Percentiles rank a stretch among this genome's conserved stretches.
Conservation (phyloP, 2,113 vertebrate species). For the Carettochelys insculpta region DNA sequence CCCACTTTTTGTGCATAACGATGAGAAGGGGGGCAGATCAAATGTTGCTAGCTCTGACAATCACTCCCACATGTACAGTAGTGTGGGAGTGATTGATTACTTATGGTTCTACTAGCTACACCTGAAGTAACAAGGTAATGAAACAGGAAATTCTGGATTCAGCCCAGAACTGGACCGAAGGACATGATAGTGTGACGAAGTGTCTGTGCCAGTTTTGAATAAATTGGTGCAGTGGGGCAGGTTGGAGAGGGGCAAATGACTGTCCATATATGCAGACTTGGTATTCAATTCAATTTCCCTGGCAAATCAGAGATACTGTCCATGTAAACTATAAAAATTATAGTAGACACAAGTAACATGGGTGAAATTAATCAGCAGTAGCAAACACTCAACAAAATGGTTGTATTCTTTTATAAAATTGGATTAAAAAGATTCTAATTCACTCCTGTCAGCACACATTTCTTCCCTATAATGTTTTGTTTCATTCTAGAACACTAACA, state of each 20-base stretch:
- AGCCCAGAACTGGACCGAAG: conserved; percentile 15
- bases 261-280: not conserved
- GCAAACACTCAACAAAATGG: not conserved
- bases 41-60: not conserved
- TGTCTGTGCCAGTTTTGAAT: not conserved
- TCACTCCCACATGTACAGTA: not conserved
- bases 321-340: not conserved
- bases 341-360: not conserved
- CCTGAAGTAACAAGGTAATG: conserved; percentile 57
- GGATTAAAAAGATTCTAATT: not conserved
- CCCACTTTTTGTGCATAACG: not conserved
- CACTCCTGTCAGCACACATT: not conserved
- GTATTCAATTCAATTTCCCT: not conserved
- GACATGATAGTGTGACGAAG: not conserved
- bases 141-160: not conserved
- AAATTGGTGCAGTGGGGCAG: not conserved
- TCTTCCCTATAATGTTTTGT: not conserved
- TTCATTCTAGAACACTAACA: not conserved
- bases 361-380: not conserved
- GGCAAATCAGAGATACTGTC: not conserved
- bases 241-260: not conserved
- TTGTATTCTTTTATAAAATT: not conserved
- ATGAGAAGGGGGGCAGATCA: not conserved
- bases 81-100: conserved; percentile 36
- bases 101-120: conserved; percentile 4